Evolutionary conservation across 2,888 invertebrate genomes (phyloP), one percentile per base, ranked within the genome.

Genomic region (Scaptomyza parva): DNA sequence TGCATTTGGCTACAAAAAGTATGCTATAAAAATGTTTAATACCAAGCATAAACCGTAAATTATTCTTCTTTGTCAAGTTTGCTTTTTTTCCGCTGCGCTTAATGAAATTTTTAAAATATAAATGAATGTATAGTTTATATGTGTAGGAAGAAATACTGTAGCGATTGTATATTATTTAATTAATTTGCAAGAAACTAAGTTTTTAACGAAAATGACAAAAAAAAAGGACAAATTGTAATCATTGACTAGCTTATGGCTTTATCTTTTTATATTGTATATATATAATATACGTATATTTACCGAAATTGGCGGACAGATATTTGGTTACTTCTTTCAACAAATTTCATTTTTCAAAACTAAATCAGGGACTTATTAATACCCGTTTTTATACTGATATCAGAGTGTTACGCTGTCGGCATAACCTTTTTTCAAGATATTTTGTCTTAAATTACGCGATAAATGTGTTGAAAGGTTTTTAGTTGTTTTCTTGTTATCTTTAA

Each of bases 11-110:
- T 30, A 3, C 52, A 63, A 70, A 73, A 70, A 63, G 60, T 51
- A 55, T 60, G 84, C 79, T 68, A 82, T 70, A 70, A 78, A 78
- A 69, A 51, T 62, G 65, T 76, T 76, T 70, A 82, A 72, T 70
- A 45, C 76, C 67, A 18, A 14, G 61, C 68, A 72, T 69, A 85
- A 81, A 74, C 82, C 70, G 61, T 9, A 68, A 85, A 85, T 85
- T 85, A 82, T 82, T 87, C 14, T 14, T 20, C 11, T 47, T 41
- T 35, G 30, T 11, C 30, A 22, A 12, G 5, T 35, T 35, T n/a
- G 6, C 1, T 35, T 35, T 35, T 35, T 7, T 14, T 14, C 12
- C 57, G 45, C 18, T 57, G 63, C 51, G 59, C 59, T 67, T 78
- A 76, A 78, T 76, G 78, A 78, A 67, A 57, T 62, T 78, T 76